These are phyloP conservation scores for Prionace glauca DNA, from an alignment of 2,797 vertebrate species.

Conservation along the genomic window DNA sequence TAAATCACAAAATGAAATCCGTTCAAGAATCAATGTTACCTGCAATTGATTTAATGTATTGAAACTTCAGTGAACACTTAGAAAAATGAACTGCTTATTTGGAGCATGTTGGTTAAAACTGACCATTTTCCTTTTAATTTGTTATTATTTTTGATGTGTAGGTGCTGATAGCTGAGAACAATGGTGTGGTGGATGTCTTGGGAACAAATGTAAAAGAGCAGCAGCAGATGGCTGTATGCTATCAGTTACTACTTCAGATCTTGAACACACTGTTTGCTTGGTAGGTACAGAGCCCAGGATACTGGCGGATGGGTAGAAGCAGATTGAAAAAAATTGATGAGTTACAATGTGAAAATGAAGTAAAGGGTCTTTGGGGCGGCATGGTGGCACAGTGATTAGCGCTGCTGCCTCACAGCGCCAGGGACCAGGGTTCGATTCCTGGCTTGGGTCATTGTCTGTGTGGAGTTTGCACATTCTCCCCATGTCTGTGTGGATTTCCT, in stretches of 20 bases:
- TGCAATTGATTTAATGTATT: not conserved
- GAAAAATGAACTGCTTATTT: not conserved
- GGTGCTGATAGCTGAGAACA: constrained; percentile 64
- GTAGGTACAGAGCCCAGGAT: constrained; percentile 59
- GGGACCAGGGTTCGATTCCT: no score
- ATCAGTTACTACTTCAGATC: constrained; percentile 76
- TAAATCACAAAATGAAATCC: not conserved
- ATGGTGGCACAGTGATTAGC: no score
- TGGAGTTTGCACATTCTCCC: no score
- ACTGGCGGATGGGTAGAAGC: not conserved
- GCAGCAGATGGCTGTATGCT: constrained; percentile 73
- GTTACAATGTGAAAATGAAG: not conserved
- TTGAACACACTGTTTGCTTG: constrained; percentile 77
- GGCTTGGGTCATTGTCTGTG: no score
- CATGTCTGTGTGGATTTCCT: no score
- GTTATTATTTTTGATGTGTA: constrained; percentile 46
- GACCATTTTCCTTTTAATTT: not conserved
- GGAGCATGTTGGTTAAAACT: not conserved
- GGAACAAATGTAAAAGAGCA: constrained; percentile 65
- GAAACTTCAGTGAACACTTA: not conserved
- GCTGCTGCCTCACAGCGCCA: no score
- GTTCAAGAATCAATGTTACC: not conserved
- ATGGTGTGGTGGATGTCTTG: constrained; percentile 60
- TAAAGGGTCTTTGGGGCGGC: not conserved
- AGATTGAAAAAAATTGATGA: not conserved